Evolutionary conservation across 2,797 vertebrate species (phyloP), one percentile per base, ranked within the genome.

Genomic region (Rachycentron canadum): DNA sequence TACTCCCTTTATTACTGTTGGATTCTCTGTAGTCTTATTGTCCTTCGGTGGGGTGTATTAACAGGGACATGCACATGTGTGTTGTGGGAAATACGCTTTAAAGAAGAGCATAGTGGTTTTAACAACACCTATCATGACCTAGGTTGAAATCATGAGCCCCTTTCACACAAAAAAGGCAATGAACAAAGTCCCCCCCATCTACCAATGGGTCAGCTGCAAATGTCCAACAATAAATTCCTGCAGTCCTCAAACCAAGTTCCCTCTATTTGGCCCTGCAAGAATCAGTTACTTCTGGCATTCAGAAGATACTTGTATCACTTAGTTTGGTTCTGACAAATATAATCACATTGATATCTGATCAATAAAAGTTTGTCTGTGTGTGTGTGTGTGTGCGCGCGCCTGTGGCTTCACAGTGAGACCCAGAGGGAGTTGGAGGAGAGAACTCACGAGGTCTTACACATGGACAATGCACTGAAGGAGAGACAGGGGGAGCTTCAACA

Each of bases 401-500:
- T 38, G 47, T 34, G 36, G 50, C 85, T 91, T 92, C 90, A 30
- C 92, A 99, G 98, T 73, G 96, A 96, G 26, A 96, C 95, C 84
- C 96, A 95, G 89, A 93, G 90, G 89, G 96, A 98, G 89, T 88
- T 98, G 91, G 96, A 98, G 92, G 96, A 97, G 55, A 96, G 95
- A 90, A 98, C 93, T 36, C 95, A 96, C 40, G 96, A 99, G 83
- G 94, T 98, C 52, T 89, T 97, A 86, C 96, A 97, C 87, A 93
- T 98, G 96, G 96, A 98, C 88, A 95, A 89, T 63, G 95, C 95
- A 4, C 86, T 99, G 76, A 97, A 97, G 90, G 97, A 99, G 79
- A 96, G 97, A 88, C 97, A 98, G 72, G 97, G 96, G 95, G 97
- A 98, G 88, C 95, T 99, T 74, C 97, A 97, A 76, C 96, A 98